Conservation (phyloP, 2,888 invertebrate genomes). For the Metacarcinus magister region DNA sequence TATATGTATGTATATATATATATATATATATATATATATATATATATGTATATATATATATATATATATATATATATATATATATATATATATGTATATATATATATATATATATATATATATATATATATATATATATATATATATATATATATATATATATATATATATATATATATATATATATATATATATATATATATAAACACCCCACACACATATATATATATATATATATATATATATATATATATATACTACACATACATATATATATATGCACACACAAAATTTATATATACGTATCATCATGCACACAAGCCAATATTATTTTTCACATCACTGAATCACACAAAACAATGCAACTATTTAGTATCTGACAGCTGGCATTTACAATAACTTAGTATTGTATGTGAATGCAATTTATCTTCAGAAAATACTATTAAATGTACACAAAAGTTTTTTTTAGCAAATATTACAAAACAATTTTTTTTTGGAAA, state of each 20-base stretch:
- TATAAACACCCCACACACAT: too few relatives aligned
- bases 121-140: slow-evolving; percentile 53
- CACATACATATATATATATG: not conserved
- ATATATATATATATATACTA: too few relatives aligned
- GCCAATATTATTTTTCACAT: not conserved
- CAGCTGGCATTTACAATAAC: not conserved
- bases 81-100: slow-evolving; percentile 55
- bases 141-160: not conserved
- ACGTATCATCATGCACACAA: slow-evolving; percentile 21
- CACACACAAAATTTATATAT: not conserved
- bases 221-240: too few relatives aligned
- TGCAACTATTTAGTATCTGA: not conserved
- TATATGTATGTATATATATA: slow-evolving; percentile 54
- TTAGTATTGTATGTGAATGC: not conserved
- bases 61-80: slow-evolving; percentile 50
- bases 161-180: too few relatives aligned
- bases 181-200: too few relatives aligned
- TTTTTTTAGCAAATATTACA: not conserved
- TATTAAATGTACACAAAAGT: not conserved
- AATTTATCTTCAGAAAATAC: not conserved
- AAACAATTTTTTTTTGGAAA: not conserved
- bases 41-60: slow-evolving; percentile 21
- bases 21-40: slow-evolving; percentile 57
- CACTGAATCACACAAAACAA: not conserved
- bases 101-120: slow-evolving; percentile 53